Conservation (phyloP, 1,140 invertebrate species). For the Drosophila fuyamai region DNA sequence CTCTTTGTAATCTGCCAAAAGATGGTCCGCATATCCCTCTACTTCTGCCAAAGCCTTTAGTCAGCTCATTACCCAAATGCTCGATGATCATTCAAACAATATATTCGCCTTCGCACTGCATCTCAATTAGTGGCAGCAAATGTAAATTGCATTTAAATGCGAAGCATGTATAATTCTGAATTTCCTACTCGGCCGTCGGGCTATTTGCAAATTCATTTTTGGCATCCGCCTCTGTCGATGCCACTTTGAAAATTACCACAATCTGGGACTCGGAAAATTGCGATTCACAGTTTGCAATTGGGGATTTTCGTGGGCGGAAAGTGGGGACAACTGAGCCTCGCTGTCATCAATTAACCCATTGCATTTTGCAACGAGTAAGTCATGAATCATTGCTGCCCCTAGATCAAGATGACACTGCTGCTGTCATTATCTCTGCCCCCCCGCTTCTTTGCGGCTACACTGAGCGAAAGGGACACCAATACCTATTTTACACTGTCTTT, state of each 20-base stretch:
- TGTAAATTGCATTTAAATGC: slow-evolving; percentile 70
- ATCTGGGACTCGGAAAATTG: background rate
- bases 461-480: too few relatives aligned
- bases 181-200: too few relatives aligned
- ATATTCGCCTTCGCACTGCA: slow-evolving; percentile 16
- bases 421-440: background rate
- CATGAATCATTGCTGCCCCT: slow-evolving; percentile 7
- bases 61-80: slow-evolving; percentile 34
- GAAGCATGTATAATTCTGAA: slow-evolving; percentile 47
- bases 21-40: background rate
- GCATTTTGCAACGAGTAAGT: background rate
- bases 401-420: background rate
- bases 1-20: slow-evolving; percentile 22
- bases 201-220: slow-evolving; percentile 2
- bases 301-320: background rate
- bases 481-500: too few relatives aligned
- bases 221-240: slow-evolving; percentile 1
- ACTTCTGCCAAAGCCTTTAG: background rate
- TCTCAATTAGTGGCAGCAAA: slow-evolving; percentile 75
- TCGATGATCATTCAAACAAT: slow-evolving; percentile 5
- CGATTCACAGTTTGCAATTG: background rate
- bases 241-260: background rate
- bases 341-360: slow-evolving; percentile 16
- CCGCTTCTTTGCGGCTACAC: too few relatives aligned
- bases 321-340: background rate